A percentile compares a stretch with the other conserved stretches of the same genome.
These are phyloP conservation scores for Chrysochloris asiatica DNA, from an alignment of 2,113 vertebrate species.

Conservation along the genomic window DNA sequence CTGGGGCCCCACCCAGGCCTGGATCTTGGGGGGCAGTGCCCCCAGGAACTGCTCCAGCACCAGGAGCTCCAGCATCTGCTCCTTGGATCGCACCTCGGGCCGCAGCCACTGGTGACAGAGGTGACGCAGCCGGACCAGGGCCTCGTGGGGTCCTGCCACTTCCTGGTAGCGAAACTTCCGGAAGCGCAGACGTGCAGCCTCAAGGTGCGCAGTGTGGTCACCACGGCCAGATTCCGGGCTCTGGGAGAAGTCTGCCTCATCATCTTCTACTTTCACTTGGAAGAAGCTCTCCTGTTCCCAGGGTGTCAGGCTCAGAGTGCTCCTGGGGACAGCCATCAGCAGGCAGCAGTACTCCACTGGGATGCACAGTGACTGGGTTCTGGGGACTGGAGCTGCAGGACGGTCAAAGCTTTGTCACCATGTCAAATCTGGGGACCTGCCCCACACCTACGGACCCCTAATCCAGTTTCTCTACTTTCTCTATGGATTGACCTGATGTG, in stretches of 20 bases:
- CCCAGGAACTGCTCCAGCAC: slow-evolving; percentile 56
- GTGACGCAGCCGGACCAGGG: neutral
- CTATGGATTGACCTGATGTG: too few species aligned
- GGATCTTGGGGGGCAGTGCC: neutral
- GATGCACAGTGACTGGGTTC: neutral
- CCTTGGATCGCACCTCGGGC: neutral
- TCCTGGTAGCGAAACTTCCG: slow-evolving; percentile 24
- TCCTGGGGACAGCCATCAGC: slow-evolving; percentile 37
- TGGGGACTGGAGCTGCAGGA: slow-evolving; percentile 3
- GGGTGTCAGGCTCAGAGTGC: neutral
- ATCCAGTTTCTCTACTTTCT: neutral
- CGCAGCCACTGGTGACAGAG: slow-evolving; percentile 41
- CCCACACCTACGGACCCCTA: neutral
- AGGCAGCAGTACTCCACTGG: neutral
- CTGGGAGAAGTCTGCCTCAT: neutral
- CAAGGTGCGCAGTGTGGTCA: neutral
- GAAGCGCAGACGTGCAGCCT: slow-evolving; percentile 27
- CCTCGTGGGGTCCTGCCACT: neutral
- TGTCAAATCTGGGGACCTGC: neutral
- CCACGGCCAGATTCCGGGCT: neutral
- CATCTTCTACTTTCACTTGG: slow-evolving; percentile 38
- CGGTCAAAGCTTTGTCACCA: neutral
- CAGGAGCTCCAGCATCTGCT: slow-evolving; percentile 55
- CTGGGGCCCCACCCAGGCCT: slow-evolving; percentile 53
- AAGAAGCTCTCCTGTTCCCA: slow-evolving; percentile 46